Evolutionary conservation across 2,888 invertebrate genomes (phyloP).

Genomic region (Chymomyza procnemis): DNA sequence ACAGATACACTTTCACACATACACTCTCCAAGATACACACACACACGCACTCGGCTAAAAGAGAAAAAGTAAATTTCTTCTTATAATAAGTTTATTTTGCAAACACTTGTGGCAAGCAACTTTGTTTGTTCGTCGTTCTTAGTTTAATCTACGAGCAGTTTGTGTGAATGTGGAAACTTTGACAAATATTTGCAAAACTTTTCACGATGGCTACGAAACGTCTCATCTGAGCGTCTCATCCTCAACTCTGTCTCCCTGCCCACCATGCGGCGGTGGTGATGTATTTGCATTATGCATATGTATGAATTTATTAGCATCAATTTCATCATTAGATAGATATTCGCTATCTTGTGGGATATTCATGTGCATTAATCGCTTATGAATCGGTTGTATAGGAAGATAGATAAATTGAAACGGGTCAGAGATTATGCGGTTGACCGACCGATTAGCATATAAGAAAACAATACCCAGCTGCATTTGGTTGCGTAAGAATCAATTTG

Average conservation of each 20-base stretch:
- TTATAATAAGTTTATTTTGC: slow-evolving; percentile 73
- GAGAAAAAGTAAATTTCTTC: slow-evolving; percentile 68
- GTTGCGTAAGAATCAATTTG: too few species aligned
- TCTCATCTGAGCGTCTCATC: neutral
- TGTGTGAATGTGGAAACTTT: slow-evolving; percentile 74
- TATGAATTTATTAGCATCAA: slow-evolving; percentile 63
- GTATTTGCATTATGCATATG: slow-evolving; percentile 67
- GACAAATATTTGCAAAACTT: slow-evolving; percentile 73
- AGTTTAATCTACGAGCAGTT: slow-evolving; percentile 70
- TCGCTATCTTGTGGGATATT: slow-evolving; percentile 39
- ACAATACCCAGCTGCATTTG: too few species aligned
- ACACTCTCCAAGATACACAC: neutral
- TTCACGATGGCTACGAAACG: slow-evolving; percentile 40
- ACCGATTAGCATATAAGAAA: too few species aligned
- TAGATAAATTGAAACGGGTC: neutral
- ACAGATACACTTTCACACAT: neutral
- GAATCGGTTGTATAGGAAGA: neutral
- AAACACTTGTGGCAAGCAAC: slow-evolving; percentile 75
- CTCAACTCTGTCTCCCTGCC: slow-evolving; percentile 6
- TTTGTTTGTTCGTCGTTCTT: slow-evolving; percentile 66
- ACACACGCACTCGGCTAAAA: neutral
- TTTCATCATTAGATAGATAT: slow-evolving; percentile 26
- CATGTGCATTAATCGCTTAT: slow-evolving; percentile 46
- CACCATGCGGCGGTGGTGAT: slow-evolving; percentile 32
- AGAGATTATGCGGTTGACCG: too few species aligned